Percentiles rank a stretch among this genome's conserved stretches.
phyloP scores from a whole-genome alignment of 2,888 invertebrate species.

The Acanthosepion lycidas region DNA sequence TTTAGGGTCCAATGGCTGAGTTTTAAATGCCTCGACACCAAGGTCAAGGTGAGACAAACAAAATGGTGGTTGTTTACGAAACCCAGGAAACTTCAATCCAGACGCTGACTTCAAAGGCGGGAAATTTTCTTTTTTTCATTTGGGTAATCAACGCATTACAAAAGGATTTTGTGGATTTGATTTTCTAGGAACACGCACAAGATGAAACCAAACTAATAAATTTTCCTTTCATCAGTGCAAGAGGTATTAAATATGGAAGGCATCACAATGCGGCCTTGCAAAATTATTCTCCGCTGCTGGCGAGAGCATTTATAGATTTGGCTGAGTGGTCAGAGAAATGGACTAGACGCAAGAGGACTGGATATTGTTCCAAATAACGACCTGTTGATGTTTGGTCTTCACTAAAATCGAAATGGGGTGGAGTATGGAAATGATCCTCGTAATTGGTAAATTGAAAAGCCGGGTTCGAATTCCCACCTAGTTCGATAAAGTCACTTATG shows the following conservation, averaged over 20 bases:
- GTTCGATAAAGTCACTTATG: no score
- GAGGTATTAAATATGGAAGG: not conserved
- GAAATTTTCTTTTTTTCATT: not conserved
- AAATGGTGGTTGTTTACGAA: constrained; percentile 22
- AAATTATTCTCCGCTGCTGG: no score
- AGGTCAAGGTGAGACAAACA: constrained; percentile 23
- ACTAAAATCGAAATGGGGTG: no score
- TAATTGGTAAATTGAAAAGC: no score
- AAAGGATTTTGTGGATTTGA: constrained; percentile 23
- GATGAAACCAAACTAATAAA: constrained; percentile 9
- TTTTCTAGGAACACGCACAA: not conserved
- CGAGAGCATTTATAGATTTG: not conserved
- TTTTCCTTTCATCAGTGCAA: not conserved
- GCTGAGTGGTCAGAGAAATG: not conserved
- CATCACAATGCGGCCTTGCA: not conserved
- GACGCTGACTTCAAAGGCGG: not conserved
- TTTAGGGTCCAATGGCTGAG: no score
- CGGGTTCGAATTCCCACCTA: no score
- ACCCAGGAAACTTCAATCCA: not conserved
- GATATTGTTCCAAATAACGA: not conserved
- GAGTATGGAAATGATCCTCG: no score
- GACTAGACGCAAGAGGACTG: not conserved
- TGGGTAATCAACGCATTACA: not conserved
- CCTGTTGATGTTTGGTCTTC: not conserved
- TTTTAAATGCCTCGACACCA: not conserved